Conservation (phyloP, 2,797 vertebrate species). For the Sebastes taczanowskii region DNA sequence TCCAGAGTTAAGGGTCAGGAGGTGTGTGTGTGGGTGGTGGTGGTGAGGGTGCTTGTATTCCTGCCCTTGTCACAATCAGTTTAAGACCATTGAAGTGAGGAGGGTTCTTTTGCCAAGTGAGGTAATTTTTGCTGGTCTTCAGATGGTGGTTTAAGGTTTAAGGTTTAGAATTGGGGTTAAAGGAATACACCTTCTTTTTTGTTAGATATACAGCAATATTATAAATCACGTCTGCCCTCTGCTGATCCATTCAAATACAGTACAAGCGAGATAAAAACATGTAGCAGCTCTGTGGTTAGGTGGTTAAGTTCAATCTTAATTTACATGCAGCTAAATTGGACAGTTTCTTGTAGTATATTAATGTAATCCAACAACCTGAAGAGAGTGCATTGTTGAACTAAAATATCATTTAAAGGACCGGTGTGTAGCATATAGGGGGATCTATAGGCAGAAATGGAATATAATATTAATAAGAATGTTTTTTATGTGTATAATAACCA, state of each 20-base stretch:
- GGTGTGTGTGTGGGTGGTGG: not conserved
- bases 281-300: not conserved
- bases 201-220: not conserved
- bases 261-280: not conserved
- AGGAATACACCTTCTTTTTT: not conserved
- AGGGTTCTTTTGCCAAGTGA: conserved; percentile 3
- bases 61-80: conserved; percentile 36
- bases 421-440: too few relatives aligned
- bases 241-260: not conserved
- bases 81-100: conserved; percentile 35
- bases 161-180: not conserved
- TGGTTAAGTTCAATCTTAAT: not conserved
- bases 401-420: not conserved
- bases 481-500: too few relatives aligned
- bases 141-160: not conserved
- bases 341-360: not conserved
- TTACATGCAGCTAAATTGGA: not conserved
- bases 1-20: conserved; percentile 44
- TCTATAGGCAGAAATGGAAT: too few relatives aligned
- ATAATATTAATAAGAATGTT: too few relatives aligned
- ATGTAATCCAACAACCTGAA: not conserved
- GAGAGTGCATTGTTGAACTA: not conserved
- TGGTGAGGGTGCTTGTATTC: not conserved
- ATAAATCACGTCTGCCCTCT: not conserved
- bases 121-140: conserved; percentile 15